Conservation (phyloP, 2,888 invertebrate genomes). For the Dysmachus trigonus region DNA sequence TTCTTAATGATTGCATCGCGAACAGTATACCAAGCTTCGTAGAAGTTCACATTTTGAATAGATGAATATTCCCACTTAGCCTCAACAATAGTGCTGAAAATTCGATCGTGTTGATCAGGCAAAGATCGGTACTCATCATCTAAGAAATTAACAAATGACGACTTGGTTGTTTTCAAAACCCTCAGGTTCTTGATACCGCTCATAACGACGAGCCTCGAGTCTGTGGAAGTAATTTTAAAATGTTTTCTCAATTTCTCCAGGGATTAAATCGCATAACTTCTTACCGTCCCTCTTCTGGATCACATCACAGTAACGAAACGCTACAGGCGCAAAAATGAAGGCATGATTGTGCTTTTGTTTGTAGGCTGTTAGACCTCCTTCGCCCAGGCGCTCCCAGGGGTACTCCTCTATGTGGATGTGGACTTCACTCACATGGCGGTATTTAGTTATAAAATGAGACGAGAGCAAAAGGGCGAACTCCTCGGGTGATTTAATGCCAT, state of each 20-base stretch:
- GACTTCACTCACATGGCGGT: conserved; percentile 77
- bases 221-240: conserved; percentile 57
- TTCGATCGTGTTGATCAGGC: conserved; percentile 78
- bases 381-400: conserved; percentile 77
- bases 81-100: conserved; percentile 77
- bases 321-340: conserved; percentile 75
- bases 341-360: conserved; percentile 76
- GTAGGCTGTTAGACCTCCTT: conserved; percentile 54
- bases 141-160: conserved; percentile 81
- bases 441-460: conserved; percentile 78
- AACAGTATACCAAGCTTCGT: conserved; percentile 75
- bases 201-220: conserved; percentile 68
- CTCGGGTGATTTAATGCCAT: conserved; percentile 80
- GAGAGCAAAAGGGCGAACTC: conserved; percentile 79
- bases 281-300: conserved; percentile 74
- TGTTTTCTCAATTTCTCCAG: background rate
- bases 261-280: conserved; percentile 49
- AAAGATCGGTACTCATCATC: conserved; percentile 81
- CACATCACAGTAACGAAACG: conserved; percentile 75
- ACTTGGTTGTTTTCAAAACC: conserved; percentile 83
- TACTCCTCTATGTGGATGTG: conserved; percentile 76
- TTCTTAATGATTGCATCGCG: conserved; percentile 76
- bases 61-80: conserved; percentile 79
- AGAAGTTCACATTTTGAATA: conserved; percentile 73
- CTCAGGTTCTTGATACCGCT: conserved; percentile 76